A percentile compares a stretch with the other conserved stretches of the same genome.
These are phyloP conservation scores for Nothoprocta perdicaria DNA, from an alignment of 2,113 vertebrate species.

Conservation along the genomic window DNA sequence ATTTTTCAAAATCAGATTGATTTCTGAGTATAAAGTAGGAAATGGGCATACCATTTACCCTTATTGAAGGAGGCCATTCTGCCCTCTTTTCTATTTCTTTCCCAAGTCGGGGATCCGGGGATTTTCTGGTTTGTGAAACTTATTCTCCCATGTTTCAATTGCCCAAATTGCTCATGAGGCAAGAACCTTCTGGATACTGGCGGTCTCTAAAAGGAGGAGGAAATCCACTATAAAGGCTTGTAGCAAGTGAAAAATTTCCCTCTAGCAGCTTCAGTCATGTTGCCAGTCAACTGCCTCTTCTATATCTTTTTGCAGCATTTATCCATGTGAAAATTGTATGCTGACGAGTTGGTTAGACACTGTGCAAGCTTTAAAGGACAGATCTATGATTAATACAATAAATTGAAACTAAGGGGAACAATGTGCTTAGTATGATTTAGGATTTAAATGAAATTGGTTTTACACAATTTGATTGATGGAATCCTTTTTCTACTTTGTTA, in stretches of 20 bases:
- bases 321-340: neutral
- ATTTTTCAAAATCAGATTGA: neutral
- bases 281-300: neutral
- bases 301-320: neutral
- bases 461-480: neutral
- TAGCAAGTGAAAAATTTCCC: too few relatives aligned
- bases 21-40: neutral
- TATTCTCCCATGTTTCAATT: neutral
- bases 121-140: neutral
- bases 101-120: too few relatives aligned
- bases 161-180: neutral
- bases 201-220: neutral
- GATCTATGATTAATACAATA: neutral
- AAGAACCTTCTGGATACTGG: neutral
- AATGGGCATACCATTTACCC: neutral
- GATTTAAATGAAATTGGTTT: neutral
- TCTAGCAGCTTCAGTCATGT: neutral
- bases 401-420: neutral
- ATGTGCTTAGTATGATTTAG: neutral
- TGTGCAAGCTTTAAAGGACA: neutral
- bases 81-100: neutral
- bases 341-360: neutral
- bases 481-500: neutral
- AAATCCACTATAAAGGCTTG: neutral
- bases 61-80: neutral